Conservation (phyloP, 2,888 invertebrate species). For the Smittia sp. region DNA sequence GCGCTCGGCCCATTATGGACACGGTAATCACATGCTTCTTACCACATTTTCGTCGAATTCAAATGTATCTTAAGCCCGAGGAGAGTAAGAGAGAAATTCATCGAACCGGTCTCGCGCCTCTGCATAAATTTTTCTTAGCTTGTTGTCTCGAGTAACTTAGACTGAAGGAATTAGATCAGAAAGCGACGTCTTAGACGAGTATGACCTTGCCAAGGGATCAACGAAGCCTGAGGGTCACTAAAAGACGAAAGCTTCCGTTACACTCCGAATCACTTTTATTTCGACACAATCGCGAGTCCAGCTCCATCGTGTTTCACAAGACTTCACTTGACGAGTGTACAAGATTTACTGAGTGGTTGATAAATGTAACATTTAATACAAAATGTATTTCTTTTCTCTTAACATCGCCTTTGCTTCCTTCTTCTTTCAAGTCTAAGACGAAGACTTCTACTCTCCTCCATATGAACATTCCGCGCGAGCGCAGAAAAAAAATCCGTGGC, state of each 20-base stretch:
- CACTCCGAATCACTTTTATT: not conserved
- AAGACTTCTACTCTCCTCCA: not conserved
- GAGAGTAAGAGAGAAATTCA: slow-evolving; percentile 4
- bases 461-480: slow-evolving; percentile 30
- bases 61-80: not conserved
- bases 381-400: slow-evolving; percentile 28
- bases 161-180: not conserved
- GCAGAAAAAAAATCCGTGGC: slow-evolving; percentile 15
- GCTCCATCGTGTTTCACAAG: slow-evolving; percentile 3
- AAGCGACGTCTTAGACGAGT: too few species aligned
- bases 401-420: slow-evolving; percentile 5
- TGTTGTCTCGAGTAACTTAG: not conserved
- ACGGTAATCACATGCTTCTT: slow-evolving; percentile 21
- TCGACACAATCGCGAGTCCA: not conserved
- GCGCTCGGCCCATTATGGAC: not conserved
- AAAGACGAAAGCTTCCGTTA: not conserved
- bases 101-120: slow-evolving; percentile 9
- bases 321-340: slow-evolving; percentile 29
- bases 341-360: slow-evolving; percentile 26
- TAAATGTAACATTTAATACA: slow-evolving; percentile 31
- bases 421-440: slow-evolving; percentile 15
- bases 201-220: too few species aligned
- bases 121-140: slow-evolving; percentile 1
- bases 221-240: too few species aligned
- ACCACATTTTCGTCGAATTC: slow-evolving; percentile 6